A percentile compares a stretch with the other conserved stretches of the same genome.
phyloP scores from a whole-genome alignment of 2,797 vertebrate species.

The Neosilurus hyrtlii region DNA sequence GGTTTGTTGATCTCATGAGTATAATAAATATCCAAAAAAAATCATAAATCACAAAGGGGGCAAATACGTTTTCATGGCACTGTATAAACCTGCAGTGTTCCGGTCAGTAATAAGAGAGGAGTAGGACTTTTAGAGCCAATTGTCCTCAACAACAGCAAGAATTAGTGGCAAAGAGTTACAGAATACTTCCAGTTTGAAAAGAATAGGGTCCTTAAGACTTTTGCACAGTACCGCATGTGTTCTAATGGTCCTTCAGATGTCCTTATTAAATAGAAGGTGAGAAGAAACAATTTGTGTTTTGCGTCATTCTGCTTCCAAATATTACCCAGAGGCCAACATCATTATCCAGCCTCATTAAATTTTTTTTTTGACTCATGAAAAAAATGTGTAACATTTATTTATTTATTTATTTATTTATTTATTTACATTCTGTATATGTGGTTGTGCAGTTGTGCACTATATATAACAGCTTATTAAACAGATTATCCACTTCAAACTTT shows the following conservation, averaged over 20 bases:
- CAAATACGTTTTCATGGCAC: no score
- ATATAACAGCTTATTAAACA: neutral
- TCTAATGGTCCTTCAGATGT: slow-evolving; percentile 5
- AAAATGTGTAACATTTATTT: neutral
- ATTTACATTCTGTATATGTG: neutral
- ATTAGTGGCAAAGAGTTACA: no score
- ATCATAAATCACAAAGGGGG: no score
- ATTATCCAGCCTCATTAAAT: neutral
- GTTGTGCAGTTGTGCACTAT: neutral
- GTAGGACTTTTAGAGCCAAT: no score
- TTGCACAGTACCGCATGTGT: no score
- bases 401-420: neutral
- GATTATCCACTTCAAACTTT: neutral
- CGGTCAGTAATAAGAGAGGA: no score
- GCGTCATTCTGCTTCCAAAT: neutral
- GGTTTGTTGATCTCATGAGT: no score
- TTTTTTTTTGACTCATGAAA: neutral
- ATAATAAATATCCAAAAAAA: no score
- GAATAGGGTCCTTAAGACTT: no score
- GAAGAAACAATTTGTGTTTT: neutral
- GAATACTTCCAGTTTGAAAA: no score
- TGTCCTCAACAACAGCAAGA: no score
- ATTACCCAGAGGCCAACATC: neutral
- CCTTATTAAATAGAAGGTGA: slow-evolving; percentile 6
- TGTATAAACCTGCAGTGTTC: no score